Base-by-base conservation (phyloP, 2,888 invertebrate species). In the Dimorphilus gyrociliatus region DNA sequence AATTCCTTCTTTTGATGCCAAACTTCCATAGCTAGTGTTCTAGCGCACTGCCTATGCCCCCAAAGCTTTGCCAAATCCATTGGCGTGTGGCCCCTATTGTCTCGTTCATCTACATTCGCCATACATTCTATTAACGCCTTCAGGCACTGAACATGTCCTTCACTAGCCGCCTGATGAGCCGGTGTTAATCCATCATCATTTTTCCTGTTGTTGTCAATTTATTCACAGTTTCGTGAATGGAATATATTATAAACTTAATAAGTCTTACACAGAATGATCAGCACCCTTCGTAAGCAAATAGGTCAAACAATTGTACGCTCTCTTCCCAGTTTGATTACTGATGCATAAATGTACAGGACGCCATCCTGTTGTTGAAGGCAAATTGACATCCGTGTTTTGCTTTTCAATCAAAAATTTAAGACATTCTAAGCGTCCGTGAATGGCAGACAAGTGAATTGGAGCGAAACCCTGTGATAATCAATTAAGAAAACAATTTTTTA, bases 121-220 rank as follows among this genome's bases (percentile, higher is more conserved):
- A 52, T 55, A 15, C 44, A 38, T 27, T 56, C 53, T 16, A 61
- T 46, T 21, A 61, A 41, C 30, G 53, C 38, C 38, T 61, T 56
- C 17, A 61, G 39, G 40, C 59, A 59, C 33, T 57, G 51, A 2
- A 59, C 54, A 41, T 59, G 57, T 12, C 60, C 60, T 30, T 61
- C 60, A 32, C 54, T 55, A 16, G 59, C 60, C n/a, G 60, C 60
- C 31, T 59, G 59, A 37, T 61, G 61, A 13, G 55, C 44, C 12
- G 60, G 59, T 5, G 58, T 60, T n/a, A 56, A 50, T 7, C 54
- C 55, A 41, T 60, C 59, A 37, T 57, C 52, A 45, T 59, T 60
- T 2, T 41, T 35, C 14, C 60, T 61, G 41, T 4, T 39, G 33
- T 19, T 8, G 14, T 12, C 15, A 32, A 36, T n/a, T n/a, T n/a